These are phyloP conservation scores for Acrocyrtus sp. DNA, from an alignment of 2,888 invertebrate genomes.

Conservation along the genomic window DNA sequence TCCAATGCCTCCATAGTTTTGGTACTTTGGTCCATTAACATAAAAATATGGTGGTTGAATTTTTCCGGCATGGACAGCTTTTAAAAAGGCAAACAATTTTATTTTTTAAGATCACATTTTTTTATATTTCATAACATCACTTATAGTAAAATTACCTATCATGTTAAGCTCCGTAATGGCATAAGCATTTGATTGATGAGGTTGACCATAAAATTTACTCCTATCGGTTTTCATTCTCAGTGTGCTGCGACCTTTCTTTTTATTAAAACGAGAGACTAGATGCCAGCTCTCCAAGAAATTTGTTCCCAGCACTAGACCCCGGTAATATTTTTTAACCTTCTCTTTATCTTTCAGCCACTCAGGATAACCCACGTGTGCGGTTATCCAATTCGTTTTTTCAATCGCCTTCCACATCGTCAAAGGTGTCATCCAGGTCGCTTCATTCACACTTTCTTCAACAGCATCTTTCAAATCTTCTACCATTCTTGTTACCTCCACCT, in stretches of 20 bases:
- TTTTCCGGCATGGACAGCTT: slow-evolving; percentile 81
- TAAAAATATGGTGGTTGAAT: slow-evolving; percentile 87
- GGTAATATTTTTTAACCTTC: slow-evolving; percentile 77
- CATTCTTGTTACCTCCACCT: slow-evolving; percentile 74
- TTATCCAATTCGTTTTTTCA: slow-evolving; percentile 72
- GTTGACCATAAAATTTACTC: too few relatives aligned
- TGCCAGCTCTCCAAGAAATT: too few relatives aligned
- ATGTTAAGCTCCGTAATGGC: too few relatives aligned
- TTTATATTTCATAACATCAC: neutral
- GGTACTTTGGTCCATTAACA: slow-evolving; percentile 81
- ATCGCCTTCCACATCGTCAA: slow-evolving; percentile 76
- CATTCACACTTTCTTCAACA: slow-evolving; percentile 76
- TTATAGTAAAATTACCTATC: too few relatives aligned
- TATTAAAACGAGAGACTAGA: too few relatives aligned
- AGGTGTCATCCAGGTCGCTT: slow-evolving; percentile 83
- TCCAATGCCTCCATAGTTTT: slow-evolving; percentile 79
- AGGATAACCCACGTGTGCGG: slow-evolving; percentile 73
- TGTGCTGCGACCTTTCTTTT: too few relatives aligned
- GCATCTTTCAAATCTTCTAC: slow-evolving; percentile 78
- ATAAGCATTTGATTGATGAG: too few relatives aligned
- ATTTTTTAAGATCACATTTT: neutral
- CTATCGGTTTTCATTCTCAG: too few relatives aligned
- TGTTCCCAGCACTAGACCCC: too few relatives aligned
- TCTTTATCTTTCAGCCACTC: slow-evolving; percentile 77
- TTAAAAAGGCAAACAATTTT: neutral